phyloP scores from a whole-genome alignment of 2,797 vertebrate species.

The Pseudocheirus occidentalis region DNA sequence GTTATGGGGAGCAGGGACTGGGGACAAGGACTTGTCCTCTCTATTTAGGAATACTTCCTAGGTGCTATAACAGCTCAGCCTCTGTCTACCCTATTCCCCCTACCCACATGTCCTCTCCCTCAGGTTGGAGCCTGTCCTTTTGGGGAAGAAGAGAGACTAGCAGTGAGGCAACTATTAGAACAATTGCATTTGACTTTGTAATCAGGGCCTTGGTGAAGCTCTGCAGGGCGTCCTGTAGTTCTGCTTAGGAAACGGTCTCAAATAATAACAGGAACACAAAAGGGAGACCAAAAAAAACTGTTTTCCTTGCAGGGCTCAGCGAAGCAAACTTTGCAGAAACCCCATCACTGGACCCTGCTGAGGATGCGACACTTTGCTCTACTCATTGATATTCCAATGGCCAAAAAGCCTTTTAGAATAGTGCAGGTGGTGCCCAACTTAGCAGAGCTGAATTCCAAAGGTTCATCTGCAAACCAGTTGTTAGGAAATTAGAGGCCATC shows the following conservation, averaged over 20 bases:
- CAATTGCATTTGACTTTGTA: slow-evolving; percentile 97
- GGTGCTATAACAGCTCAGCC: not conserved
- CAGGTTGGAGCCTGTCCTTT: slow-evolving; percentile 2
- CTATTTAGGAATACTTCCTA: not conserved
- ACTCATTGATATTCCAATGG: not conserved
- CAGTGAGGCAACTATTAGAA: slow-evolving; percentile 70
- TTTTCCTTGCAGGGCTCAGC: slow-evolving; percentile 64
- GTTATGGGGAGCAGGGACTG: not conserved
- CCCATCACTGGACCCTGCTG: not conserved
- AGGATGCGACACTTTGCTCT: not conserved
- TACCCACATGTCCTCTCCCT: not conserved
- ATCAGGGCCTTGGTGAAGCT: slow-evolving; percentile 91
- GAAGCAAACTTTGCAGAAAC: not conserved
- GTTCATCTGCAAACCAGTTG: not conserved
- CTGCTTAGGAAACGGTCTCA: slow-evolving; percentile 77
- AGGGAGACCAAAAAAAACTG: slow-evolving; percentile 69
- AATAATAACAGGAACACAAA: slow-evolving; percentile 75
- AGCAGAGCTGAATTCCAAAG: not conserved
- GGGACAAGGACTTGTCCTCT: not conserved
- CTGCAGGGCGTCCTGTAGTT: slow-evolving; percentile 84
- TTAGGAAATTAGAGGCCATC: not conserved
- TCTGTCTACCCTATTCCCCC: not conserved
- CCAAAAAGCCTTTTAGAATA: not conserved
- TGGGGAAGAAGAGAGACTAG: slow-evolving; percentile 57
- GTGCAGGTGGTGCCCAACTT: not conserved